Evolutionary conservation across 2,113 vertebrate genomes (phyloP).

Genomic region (Bombycilla garrulus): DNA sequence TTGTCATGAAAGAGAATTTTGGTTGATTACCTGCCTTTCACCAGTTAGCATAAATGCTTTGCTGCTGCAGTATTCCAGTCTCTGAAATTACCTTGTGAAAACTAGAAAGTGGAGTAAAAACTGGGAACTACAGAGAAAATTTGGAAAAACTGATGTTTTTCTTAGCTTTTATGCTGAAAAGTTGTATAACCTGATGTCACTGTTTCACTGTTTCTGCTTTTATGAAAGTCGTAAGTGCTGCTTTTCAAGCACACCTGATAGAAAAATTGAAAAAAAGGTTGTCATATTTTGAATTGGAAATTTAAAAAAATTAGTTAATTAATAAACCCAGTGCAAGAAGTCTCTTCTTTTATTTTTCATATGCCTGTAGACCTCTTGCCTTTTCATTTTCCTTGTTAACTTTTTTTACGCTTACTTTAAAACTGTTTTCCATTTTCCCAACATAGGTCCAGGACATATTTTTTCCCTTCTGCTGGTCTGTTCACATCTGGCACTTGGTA

Average conservation of each 20-base stretch:
- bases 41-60: not conserved
- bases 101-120: not conserved
- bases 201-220: not conserved
- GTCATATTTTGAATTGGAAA: not conserved
- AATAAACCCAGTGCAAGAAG: not conserved
- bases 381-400: not conserved
- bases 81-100: not conserved
- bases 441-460: not conserved
- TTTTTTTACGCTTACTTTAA: not conserved
- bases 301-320: not conserved
- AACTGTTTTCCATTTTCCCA: not conserved
- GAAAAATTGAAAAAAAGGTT: not conserved
- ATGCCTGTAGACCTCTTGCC: not conserved
- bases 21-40: not conserved
- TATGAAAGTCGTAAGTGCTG: not conserved
- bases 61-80: not conserved
- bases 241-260: not conserved
- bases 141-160: not conserved
- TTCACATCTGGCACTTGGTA: not conserved
- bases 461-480: not conserved
- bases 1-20: not conserved
- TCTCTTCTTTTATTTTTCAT: not conserved
- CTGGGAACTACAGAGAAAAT: not conserved
- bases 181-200: not conserved
- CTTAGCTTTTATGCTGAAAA: not conserved